These are phyloP conservation scores for Panthera leo DNA, from an alignment of 2,113 vertebrate genomes.

Conservation along the genomic window DNA sequence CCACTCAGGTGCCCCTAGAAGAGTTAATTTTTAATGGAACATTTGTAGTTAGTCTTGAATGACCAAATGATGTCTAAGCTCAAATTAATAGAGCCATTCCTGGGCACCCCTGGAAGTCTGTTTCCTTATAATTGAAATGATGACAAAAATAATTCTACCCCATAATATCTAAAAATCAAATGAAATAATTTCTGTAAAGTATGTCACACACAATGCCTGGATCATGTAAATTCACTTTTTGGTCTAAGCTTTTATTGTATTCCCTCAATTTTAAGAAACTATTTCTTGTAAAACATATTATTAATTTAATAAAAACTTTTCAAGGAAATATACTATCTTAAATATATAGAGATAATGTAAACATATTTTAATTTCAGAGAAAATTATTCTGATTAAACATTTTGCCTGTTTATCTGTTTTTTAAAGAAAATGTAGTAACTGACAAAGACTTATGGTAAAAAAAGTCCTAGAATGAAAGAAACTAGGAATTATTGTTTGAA, in stretches of 20 bases:
- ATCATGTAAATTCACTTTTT: neutral
- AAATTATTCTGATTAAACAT: neutral
- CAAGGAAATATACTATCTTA: neutral
- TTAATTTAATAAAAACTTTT: neutral
- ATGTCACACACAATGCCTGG: neutral
- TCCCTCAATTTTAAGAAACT: neutral
- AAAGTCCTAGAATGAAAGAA: slow-evolving; percentile 14
- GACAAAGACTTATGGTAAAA: neutral
- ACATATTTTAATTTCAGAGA: neutral
- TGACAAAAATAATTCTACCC: neutral
- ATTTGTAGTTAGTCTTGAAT: neutral
- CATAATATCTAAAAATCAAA: neutral
- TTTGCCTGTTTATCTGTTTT: neutral
- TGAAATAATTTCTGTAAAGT: slow-evolving; percentile 14
- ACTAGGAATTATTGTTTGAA: neutral
- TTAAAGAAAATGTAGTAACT: neutral
- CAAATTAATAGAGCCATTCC: neutral
- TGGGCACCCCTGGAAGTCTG: neutral
- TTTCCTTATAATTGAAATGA: neutral
- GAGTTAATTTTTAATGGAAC: neutral
- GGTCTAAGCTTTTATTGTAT: neutral
- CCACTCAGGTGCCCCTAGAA: neutral
- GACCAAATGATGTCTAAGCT: neutral
- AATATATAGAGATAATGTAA: neutral
- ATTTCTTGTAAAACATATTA: neutral